Conservation (phyloP, 1,140 invertebrate species). For the Chelonus insularis region DNA sequence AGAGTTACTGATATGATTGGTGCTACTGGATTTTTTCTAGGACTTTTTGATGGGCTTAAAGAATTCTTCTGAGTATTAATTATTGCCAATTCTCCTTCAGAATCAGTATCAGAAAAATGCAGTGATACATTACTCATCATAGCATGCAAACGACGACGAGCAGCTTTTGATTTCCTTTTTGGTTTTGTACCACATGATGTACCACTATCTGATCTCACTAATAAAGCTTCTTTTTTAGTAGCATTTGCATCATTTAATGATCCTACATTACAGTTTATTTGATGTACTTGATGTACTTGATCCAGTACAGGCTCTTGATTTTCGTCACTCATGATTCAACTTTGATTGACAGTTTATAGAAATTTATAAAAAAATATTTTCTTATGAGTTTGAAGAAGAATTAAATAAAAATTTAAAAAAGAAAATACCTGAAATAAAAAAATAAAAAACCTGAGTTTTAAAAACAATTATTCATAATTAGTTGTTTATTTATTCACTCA, state of each 20-base stretch:
- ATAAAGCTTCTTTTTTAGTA: conserved; percentile 27
- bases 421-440: too few species aligned
- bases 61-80: conserved; percentile 28
- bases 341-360: too few species aligned
- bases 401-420: too few species aligned
- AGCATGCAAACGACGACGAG: conserved; percentile 49
- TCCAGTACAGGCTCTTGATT: too few species aligned
- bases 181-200: conserved; percentile 36
- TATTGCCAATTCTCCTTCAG: conserved; percentile 51
- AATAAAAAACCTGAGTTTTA: too few species aligned
- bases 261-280: conserved; percentile 32
- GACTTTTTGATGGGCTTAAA: conserved; percentile 21
- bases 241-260: conserved; percentile 20
- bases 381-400: too few species aligned
- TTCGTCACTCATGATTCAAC: too few species aligned
- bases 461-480: too few species aligned
- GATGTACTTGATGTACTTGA: too few species aligned
- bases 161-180: conserved; percentile 51
- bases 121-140: conserved; percentile 54
- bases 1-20: conserved; percentile 49
- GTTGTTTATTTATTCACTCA: too few species aligned
- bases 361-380: too few species aligned
- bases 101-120: conserved; percentile 57
- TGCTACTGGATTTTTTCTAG: conserved; percentile 17
- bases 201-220: background rate